phyloP scores from a whole-genome alignment of 2,113 vertebrate species.

The Alosa alosa region DNA sequence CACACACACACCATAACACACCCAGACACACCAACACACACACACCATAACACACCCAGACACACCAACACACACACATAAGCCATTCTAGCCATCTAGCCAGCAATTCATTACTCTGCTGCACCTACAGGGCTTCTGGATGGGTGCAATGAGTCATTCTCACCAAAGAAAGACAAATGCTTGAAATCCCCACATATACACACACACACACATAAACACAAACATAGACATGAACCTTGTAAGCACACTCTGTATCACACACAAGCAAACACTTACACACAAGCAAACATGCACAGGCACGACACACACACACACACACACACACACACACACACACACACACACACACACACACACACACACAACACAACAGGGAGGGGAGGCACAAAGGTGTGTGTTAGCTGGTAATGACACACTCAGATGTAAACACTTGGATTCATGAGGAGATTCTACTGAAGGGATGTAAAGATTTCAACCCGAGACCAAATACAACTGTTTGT shows the following conservation, averaged over 20 bases:
- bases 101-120: background rate
- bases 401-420: background rate
- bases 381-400: background rate
- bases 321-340: slow-evolving; percentile 36
- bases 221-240: background rate
- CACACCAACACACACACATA: slow-evolving; percentile 32
- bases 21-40: slow-evolving; percentile 22
- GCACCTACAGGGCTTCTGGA: background rate
- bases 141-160: background rate
- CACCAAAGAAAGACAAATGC: background rate
- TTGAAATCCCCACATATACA: slow-evolving; percentile 27
- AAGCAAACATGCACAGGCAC: slow-evolving; percentile 22
- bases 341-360: background rate
- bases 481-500: slow-evolving; percentile 40
- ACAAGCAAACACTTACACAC: background rate
- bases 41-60: slow-evolving; percentile 20
- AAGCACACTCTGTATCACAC: slow-evolving; percentile 2
- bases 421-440: background rate
- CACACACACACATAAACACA: slow-evolving; percentile 11
- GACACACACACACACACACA: slow-evolving; percentile 35
- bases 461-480: slow-evolving; percentile 25
- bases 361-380: background rate
- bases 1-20: slow-evolving; percentile 16
- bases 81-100: background rate
- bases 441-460: background rate